Evolutionary conservation across 2,113 vertebrate genomes (phyloP).

Genomic region (Hippoglossus stenolepis): DNA sequence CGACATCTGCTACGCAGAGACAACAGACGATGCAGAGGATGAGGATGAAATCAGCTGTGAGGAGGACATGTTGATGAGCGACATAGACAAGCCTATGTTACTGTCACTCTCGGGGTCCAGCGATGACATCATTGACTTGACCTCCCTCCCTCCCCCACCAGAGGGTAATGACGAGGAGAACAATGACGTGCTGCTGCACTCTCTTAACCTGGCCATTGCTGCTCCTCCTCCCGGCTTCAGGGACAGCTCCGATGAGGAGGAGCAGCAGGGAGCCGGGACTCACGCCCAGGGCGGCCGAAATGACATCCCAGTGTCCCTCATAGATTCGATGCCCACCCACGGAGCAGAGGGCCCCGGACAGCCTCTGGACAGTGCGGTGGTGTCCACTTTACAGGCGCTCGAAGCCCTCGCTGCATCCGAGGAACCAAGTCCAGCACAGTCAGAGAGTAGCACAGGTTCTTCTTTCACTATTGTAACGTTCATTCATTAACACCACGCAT

Average conservation of each 20-base stretch:
- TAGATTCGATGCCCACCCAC: slow-evolving; percentile 92
- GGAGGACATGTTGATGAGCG: slow-evolving; percentile 91
- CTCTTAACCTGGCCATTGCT: slow-evolving; percentile 97
- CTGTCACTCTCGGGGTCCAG: slow-evolving; percentile 95
- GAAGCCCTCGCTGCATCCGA: slow-evolving; percentile 95
- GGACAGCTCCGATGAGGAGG: slow-evolving; percentile 98
- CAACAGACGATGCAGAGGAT: slow-evolving; percentile 94
- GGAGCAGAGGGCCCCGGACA: slow-evolving; percentile 86
- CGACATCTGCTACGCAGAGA: slow-evolving; percentile 97
- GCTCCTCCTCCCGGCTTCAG: slow-evolving; percentile 98
- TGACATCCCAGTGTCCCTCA: slow-evolving; percentile 97
- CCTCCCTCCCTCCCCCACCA: slow-evolving; percentile 96
- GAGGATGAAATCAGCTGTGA: slow-evolving; percentile 98
- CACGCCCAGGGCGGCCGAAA: slow-evolving; percentile 80
- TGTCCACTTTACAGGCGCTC: slow-evolving; percentile 93
- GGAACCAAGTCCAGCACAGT: slow-evolving; percentile 89
- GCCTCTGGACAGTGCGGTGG: slow-evolving; percentile 88
- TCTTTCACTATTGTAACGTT: slow-evolving; percentile 98
- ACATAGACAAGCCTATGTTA: slow-evolving; percentile 89
- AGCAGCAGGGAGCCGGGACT: slow-evolving; percentile 85
- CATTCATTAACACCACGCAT: slow-evolving; percentile 90
- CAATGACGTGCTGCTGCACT: slow-evolving; percentile 94
- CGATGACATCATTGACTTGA: slow-evolving; percentile 98
- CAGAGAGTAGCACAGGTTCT: slow-evolving; percentile 99
- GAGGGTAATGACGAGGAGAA: slow-evolving; percentile 94